A percentile compares a stretch with the other conserved stretches of the same genome.
Evolutionary conservation across 2,113 vertebrate species (phyloP).

Genomic region (Spermophilus dauricus): DNA sequence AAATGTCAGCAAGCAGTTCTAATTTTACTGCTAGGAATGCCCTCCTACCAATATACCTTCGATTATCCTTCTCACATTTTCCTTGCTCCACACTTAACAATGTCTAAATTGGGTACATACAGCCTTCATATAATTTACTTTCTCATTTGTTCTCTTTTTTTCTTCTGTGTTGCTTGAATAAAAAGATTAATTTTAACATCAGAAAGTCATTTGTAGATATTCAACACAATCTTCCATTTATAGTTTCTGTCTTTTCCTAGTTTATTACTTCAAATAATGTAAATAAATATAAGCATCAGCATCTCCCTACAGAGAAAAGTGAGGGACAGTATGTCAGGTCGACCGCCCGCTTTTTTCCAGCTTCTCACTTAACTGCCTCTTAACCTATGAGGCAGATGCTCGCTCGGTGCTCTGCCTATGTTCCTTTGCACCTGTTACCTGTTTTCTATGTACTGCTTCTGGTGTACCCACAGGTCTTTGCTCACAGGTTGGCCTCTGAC

Average conservation of each 20-base stretch:
- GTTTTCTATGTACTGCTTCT: background rate
- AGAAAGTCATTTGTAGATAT: background rate
- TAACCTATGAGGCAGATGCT: background rate
- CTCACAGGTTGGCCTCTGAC: background rate
- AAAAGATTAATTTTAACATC: background rate
- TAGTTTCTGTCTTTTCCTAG: background rate
- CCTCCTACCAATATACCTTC: background rate
- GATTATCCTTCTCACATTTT: background rate
- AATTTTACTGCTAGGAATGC: background rate
- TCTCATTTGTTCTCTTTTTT: constrained; percentile 33
- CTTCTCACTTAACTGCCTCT: background rate
- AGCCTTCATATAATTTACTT: background rate
- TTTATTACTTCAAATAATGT: constrained; percentile 25
- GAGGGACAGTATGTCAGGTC: background rate
- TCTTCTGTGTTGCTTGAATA: background rate
- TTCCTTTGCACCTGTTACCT: background rate
- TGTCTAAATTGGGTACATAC: background rate
- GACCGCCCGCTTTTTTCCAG: background rate
- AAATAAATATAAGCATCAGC: background rate
- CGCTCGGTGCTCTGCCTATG: background rate
- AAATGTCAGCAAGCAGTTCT: background rate
- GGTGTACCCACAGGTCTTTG: background rate
- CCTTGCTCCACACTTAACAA: background rate
- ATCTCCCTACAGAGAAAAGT: background rate
- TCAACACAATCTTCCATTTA: constrained; percentile 10